Conservation (phyloP, 2,888 invertebrate genomes). For the Thysanoteuthis rhombus region DNA sequence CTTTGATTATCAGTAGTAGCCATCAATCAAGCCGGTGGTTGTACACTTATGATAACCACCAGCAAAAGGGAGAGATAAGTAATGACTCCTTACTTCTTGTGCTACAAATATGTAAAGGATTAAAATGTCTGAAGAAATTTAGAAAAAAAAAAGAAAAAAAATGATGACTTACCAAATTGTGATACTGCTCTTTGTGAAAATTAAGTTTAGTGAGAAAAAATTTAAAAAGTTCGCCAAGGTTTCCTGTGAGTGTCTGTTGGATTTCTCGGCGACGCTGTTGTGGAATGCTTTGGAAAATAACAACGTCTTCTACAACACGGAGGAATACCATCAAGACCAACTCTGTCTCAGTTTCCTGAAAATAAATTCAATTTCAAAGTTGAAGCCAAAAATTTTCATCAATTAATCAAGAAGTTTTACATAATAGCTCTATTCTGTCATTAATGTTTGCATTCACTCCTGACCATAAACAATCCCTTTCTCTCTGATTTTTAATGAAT, state of each 20-base stretch:
- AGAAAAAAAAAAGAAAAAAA: not conserved
- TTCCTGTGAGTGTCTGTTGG: slow-evolving; percentile 83
- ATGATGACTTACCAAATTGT: slow-evolving; percentile 33
- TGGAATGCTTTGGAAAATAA: slow-evolving; percentile 83
- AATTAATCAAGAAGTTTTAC: not conserved
- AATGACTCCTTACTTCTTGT: no score
- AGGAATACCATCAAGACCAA: slow-evolving; percentile 88
- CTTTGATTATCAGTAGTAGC: no score
- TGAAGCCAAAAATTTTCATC: not conserved
- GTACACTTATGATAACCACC: no score
- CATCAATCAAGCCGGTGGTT: no score
- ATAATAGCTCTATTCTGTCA: no score
- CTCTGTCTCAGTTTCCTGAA: slow-evolving; percentile 80
- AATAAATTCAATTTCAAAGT: slow-evolving; percentile 32
- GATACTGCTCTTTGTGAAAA: slow-evolving; percentile 39
- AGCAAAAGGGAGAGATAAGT: no score
- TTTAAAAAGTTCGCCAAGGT: slow-evolving; percentile 88
- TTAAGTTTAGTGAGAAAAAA: slow-evolving; percentile 57
- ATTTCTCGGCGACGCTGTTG: slow-evolving; percentile 89
- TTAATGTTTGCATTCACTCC: no score
- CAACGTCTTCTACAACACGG: slow-evolving; percentile 91
- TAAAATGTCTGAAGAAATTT: no score
- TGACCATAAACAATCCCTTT: no score
- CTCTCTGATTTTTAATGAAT: no score
- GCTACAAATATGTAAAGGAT: no score